Percentiles rank a stretch among this genome's conserved stretches.
phyloP scores from a whole-genome alignment of 2,113 vertebrate genomes.

The Tragelaphus scriptus region DNA sequence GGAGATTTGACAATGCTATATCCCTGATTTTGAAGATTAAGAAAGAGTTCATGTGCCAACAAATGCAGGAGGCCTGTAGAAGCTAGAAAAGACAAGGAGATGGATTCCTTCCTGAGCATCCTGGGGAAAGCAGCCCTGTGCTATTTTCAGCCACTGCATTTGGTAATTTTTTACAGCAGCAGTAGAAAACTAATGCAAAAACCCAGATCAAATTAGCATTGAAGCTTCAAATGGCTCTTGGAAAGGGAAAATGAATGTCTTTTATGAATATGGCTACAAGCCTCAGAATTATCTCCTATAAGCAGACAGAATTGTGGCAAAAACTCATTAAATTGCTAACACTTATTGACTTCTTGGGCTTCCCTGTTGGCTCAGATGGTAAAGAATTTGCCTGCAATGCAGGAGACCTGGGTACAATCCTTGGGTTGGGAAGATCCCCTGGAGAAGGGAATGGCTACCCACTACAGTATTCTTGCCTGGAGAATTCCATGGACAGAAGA shows the following conservation, averaged over 20 bases:
- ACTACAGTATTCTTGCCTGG: not conserved
- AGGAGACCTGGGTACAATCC: not conserved
- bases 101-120: not conserved
- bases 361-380: not conserved
- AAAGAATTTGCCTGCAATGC: not conserved
- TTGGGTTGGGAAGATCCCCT: not conserved
- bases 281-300: not conserved
- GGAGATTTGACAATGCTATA: not conserved
- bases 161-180: not conserved
- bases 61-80: not conserved
- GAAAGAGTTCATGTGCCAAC: not conserved
- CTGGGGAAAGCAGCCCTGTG: not conserved
- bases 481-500: not conserved
- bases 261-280: not conserved
- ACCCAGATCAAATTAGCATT: not conserved
- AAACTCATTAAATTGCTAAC: not conserved
- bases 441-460: not conserved
- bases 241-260: not conserved
- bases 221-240: not conserved
- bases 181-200: not conserved
- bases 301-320: not conserved
- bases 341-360: not conserved
- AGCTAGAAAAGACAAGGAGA: not conserved
- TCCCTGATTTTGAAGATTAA: not conserved
- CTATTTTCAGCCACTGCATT: not conserved